phyloP scores from a whole-genome alignment of 1,140 invertebrate genomes.

The Tetragonula clypearis region DNA sequence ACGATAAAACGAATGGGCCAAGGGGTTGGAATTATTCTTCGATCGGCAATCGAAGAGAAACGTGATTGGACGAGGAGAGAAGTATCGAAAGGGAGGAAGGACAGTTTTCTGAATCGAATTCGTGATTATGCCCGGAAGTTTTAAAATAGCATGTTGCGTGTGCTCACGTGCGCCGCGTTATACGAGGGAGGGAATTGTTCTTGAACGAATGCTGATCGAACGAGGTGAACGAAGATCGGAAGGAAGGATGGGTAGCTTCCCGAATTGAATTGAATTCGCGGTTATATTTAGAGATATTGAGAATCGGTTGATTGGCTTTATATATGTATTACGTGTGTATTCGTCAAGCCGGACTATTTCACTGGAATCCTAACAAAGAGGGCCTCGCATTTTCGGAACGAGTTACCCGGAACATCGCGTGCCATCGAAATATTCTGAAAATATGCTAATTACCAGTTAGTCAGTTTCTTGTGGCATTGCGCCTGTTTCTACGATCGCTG shows the following conservation, averaged over 20 bases:
- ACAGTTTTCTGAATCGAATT: neutral
- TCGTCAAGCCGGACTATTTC: slow-evolving; percentile 34
- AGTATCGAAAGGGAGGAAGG: neutral
- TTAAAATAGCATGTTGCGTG: neutral
- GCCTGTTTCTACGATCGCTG: slow-evolving; percentile 62
- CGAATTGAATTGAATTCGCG: neutral
- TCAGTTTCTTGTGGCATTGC: slow-evolving; percentile 68
- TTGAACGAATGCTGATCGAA: neutral
- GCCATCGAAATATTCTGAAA: slow-evolving; percentile 70
- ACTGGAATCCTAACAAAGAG: slow-evolving; percentile 58
- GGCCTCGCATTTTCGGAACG: slow-evolving; percentile 44
- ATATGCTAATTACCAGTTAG: slow-evolving; percentile 73
- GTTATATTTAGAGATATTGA: slow-evolving; percentile 1
- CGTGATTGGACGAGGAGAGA: neutral
- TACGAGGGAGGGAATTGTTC: neutral
- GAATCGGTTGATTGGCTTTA: slow-evolving; percentile 6
- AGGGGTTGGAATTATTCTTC: neutral
- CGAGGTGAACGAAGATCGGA: neutral
- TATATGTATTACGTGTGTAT: slow-evolving; percentile 8
- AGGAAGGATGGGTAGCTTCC: neutral
- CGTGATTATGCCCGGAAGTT: neutral
- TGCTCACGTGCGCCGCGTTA: neutral
- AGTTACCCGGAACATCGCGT: slow-evolving; percentile 69
- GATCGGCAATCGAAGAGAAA: no score
- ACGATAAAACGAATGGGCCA: slow-evolving; percentile 22